These are phyloP conservation scores for Pachliopta kotzebuea DNA, from an alignment of 2,888 invertebrate genomes.

Conservation along the genomic window DNA sequence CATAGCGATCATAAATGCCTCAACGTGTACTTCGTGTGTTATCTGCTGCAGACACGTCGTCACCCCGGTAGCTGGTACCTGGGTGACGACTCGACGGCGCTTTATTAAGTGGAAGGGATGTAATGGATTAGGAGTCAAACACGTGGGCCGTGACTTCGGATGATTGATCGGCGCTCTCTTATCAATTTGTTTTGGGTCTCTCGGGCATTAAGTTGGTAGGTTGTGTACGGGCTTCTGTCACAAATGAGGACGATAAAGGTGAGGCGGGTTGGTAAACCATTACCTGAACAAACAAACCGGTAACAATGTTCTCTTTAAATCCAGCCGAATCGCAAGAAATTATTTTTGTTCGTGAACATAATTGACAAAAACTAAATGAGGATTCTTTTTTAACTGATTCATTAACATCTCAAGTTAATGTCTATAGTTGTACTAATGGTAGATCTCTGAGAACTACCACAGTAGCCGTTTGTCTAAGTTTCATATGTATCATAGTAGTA, in stretches of 20 bases:
- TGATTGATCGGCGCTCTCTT: constrained; percentile 53
- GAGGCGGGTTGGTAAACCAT: constrained; percentile 6
- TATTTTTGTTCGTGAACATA: not conserved
- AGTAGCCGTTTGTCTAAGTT: too few relatives aligned
- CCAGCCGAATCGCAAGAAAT: not conserved
- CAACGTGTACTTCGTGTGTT: constrained; percentile 33
- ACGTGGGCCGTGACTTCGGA: constrained; percentile 47
- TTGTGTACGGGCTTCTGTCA: constrained; percentile 33
- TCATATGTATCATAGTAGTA: too few relatives aligned
- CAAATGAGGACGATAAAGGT: constrained; percentile 31
- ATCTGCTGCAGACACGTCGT: constrained; percentile 37
- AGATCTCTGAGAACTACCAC: too few relatives aligned
- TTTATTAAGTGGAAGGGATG: constrained; percentile 63
- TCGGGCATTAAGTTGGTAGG: constrained; percentile 32
- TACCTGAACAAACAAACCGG: constrained; percentile 10
- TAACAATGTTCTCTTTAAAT: not conserved
- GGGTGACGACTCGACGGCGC: constrained; percentile 48
- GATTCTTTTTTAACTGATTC: not conserved
- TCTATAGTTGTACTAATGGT: too few relatives aligned
- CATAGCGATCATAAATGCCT: constrained; percentile 24
- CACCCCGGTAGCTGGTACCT: constrained; percentile 52
- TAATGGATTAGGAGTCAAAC: constrained; percentile 58
- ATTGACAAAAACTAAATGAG: not conserved
- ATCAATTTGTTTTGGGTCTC: constrained; percentile 42
- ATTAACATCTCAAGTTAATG: too few relatives aligned